Base-by-base conservation (phyloP, 2,113 vertebrate genomes). In the Macroglossus sobrinus region DNA sequence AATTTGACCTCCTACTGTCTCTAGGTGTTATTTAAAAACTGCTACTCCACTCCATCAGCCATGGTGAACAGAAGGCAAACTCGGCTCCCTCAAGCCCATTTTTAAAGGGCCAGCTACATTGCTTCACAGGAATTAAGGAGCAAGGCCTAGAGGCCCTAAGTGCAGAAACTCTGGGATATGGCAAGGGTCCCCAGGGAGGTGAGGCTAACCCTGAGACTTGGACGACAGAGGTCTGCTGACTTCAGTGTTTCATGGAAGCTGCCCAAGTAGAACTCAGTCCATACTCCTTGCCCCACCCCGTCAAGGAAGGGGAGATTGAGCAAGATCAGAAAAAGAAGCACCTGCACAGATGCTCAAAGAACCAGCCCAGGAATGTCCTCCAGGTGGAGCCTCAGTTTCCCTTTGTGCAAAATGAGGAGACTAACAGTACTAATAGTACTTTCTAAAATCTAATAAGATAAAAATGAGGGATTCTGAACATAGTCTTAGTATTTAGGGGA, bases 251-350 rank as follows among this genome's bases (percentile, higher is more conserved):
- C 47, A 3, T 2, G 3, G 30, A 81, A 18, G 35, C 33, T 45
- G 66, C 3, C 33, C 19, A 13, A 21, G 7, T 0, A 80, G 82
- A 40, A 33, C 45, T 45, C 64, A 38, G 79, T 40, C 63, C 24
- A n/a, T 1, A 7, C 3, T 35, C 59, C 35, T 55, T 2, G 21
- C 14, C 2, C 13, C 8, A 76, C 15, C 16, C 12, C 0, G n/a
- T 4, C 4, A 4, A 22, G 38, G 50, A 7, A 43, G 22, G 59
- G 75, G 21, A 21, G n/a, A 28, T 22, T 3, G 9, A 21, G 45
- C 50, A 69, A 66, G 43, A 64, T 8, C n/a, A 19, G 57, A 43
- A 14, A 14, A 40, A 35, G 30, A 38, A 80, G 45, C 55, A 9
- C 38, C 43, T 8, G 7, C 3, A 12, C 2, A 43, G 45, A 45